Evolutionary conservation across 2,113 vertebrate genomes (phyloP).

Genomic region (Trochalopteron elliotii): DNA sequence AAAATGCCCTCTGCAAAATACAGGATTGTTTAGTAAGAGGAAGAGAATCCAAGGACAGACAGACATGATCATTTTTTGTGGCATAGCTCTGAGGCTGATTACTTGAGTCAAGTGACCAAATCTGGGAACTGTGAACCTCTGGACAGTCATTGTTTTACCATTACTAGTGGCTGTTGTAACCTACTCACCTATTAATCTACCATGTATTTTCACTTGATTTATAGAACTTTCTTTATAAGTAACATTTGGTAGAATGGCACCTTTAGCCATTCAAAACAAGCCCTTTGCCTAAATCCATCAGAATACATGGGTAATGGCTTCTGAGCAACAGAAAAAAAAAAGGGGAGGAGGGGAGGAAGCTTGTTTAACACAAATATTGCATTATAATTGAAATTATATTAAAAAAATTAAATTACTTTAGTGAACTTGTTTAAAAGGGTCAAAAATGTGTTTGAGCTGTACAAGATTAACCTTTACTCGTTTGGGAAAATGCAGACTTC

Average conservation of each 20-base stretch:
- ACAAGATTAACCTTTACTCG: constrained; percentile 80
- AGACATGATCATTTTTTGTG: constrained; percentile 42
- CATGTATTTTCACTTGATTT: constrained; percentile 33
- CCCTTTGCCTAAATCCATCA: constrained; percentile 24
- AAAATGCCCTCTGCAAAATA: constrained; percentile 54
- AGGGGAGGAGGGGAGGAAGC: neutral
- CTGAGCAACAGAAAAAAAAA: constrained; percentile 21
- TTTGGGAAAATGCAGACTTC: constrained; percentile 79
- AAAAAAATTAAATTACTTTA: constrained; percentile 75
- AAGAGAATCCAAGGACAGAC: constrained; percentile 43
- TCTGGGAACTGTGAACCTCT: constrained; percentile 46
- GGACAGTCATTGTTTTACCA: constrained; percentile 29
- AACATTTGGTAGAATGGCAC: neutral
- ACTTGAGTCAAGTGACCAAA: constrained; percentile 19
- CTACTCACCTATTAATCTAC: constrained; percentile 56
- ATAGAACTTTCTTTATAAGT: constrained; percentile 21
- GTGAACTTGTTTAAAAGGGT: constrained; percentile 78
- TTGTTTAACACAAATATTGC: constrained; percentile 73
- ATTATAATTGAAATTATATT: constrained; percentile 77
- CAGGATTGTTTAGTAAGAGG: constrained; percentile 42
- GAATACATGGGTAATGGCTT: neutral
- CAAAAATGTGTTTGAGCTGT: constrained; percentile 75
- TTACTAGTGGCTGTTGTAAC: constrained; percentile 56
- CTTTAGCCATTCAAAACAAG: constrained; percentile 38
- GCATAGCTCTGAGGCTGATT: constrained; percentile 35